Evolutionary conservation across 2,113 vertebrate genomes (phyloP), one percentile per base, ranked within the genome.

Genomic region (Plotosus lineatus): DNA sequence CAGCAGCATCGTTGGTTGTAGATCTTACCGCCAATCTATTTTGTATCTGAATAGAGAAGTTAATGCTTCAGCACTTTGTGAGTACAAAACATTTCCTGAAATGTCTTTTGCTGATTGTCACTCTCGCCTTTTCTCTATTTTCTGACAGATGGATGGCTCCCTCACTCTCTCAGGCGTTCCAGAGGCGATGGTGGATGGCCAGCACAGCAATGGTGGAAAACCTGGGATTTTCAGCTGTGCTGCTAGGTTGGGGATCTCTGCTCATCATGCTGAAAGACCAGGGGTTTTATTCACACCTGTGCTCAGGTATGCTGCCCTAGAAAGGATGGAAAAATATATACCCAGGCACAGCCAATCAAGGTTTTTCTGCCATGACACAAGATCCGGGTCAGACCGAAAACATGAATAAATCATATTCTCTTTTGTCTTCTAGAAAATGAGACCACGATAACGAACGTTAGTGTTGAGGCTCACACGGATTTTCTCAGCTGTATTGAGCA

Each of bases 161-260:
- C 23, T 91, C 94, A 40, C 90, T 95, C 15, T 4, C 89, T 56
- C 93, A 90, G 90, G 95, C 96, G 6, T 95, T 92, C 88, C 82
- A 81, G 61, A 89, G 96, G 86, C 95, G 96, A 82, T 96, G 96
- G 95, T 97, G 95, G 95, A 96, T 97, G 94, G 96, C 95, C 0
- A 87, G 93, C 86, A 94, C 94, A 0, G 96, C 95, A 0, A 91
- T 96, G 66, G 44, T 96, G 76, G 96, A 97, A 84, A 97, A 97
- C 81, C 92, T 97, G 78, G 91, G 95, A 85, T 97, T 96, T 84
- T 97, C 96, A 0, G 96, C 96, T 0, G 96, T 97, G 75, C 92
- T 97, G 28, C 90, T 97, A 42, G 96, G 96, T 42, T 97, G 96
- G 96, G 94, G 90, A 56, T 97, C 96, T 40, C 87, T 97, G 82